Evolutionary conservation across 2,888 invertebrate genomes (phyloP), one percentile per base, ranked within the genome.

Genomic region (Trissolcus brochymenae): DNA sequence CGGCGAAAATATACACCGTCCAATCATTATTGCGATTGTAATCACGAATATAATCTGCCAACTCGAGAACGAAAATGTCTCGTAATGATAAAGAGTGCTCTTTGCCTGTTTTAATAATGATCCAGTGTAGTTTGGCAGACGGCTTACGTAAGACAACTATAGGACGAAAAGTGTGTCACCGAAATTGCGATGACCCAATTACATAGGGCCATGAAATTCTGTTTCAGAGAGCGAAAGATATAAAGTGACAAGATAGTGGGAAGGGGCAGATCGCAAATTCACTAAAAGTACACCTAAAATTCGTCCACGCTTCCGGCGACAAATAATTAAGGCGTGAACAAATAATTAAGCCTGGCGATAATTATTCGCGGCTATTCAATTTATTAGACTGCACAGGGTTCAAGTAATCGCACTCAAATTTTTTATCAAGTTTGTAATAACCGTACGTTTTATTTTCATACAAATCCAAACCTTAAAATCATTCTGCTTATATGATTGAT

Each of bases 41-140:
- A 50, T 66, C 57, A 50, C 50, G 55, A 55, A 29, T 7, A 65
- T 65, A 56, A 65, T 65, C 49, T 57, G 57, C 41, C 66, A 66
- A 57, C 25, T 50, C 21, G 57, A 41, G 57, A 65, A 65, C 49
- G 56, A 65, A 65, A 65, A 65, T 56, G 35, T 65, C 35, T 65
- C 51, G n/a, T 19, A 49, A 65, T 54, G 49, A 62, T 14, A 25
- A 40, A 16, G 16, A 40, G 3, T 49, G 51, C 29, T 61, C 19
- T 40, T 40, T 46, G 11, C 13, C 11, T 19, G 56, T 56, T 55
- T 49, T 56, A 49, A 56, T 65, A 56, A 61, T 49, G 35, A 46
- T 64, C 62, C 35, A 40, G 56, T 49, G 49, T 29, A 55, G 43
- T 65, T 65, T 57, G 35, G 35, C 35, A 35, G 35, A 35, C 35